These are phyloP conservation scores for Miniopterus natalensis DNA, from an alignment of 2,113 vertebrate genomes.

Conservation along the genomic window DNA sequence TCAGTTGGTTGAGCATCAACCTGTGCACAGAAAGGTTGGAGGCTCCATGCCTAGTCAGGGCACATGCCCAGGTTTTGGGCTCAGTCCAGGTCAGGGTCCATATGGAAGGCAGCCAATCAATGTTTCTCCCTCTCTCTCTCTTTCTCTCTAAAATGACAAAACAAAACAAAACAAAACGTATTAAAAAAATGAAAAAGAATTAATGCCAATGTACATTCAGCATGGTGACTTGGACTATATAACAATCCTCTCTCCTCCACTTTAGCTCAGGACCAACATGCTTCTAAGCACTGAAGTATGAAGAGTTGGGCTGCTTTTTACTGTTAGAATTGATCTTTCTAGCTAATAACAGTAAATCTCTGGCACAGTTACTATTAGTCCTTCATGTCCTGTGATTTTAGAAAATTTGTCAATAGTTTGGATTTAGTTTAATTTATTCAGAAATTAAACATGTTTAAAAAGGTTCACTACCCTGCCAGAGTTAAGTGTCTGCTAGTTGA, in stretches of 20 bases:
- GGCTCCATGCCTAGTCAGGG: neutral
- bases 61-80: neutral
- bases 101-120: no score
- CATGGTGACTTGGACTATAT: neutral
- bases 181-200: neutral
- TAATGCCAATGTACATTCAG: neutral
- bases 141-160: no score
- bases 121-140: no score
- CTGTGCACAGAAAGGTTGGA: neutral
- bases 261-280: neutral
- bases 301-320: neutral
- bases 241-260: neutral
- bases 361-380: neutral
- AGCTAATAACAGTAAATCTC: neutral
- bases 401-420: neutral
- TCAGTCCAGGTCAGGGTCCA: neutral
- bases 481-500: neutral
- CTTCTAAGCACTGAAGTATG: neutral
- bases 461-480: neutral
- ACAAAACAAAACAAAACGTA: no score
- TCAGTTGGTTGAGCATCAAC: neutral
- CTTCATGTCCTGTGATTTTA: constrained; percentile 12
- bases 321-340: neutral
- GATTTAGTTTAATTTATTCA: constrained; percentile 81
- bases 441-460: neutral